Evolutionary conservation across 2,113 vertebrate species (phyloP).

Genomic region (Mungos mungo): DNA sequence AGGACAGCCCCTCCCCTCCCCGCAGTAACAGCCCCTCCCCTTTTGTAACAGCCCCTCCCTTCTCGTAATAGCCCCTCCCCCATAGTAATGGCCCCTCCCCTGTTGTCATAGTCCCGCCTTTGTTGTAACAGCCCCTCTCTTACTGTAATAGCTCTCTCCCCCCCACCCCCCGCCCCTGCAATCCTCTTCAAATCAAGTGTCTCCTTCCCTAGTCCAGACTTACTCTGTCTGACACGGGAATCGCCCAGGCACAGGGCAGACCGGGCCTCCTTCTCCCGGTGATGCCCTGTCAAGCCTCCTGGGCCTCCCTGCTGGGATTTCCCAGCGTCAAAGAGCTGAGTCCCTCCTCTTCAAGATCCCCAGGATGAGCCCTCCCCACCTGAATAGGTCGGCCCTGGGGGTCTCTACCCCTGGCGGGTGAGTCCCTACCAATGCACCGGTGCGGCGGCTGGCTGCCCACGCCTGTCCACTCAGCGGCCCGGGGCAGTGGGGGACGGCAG

Average conservation of each 20-base stretch:
- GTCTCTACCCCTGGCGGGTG: not conserved
- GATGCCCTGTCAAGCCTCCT: too few relatives aligned
- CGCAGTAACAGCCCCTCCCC: not conserved
- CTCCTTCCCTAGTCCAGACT: not conserved
- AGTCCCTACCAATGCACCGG: fast-evolving
- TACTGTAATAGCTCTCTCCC: too few relatives aligned
- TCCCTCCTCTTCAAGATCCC: not conserved
- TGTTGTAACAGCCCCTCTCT: not conserved
- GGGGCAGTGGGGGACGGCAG: fast-evolving
- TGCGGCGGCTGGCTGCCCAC: fast-evolving
- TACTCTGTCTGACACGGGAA: not conserved
- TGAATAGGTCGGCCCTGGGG: fast-evolving
- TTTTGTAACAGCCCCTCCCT: fast-evolving
- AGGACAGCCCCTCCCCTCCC: not conserved
- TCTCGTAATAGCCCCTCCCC: not conserved
- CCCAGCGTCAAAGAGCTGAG: not conserved
- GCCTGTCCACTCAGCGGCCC: not conserved
- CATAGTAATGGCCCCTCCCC: not conserved
- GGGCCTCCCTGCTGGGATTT: not conserved
- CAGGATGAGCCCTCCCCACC: not conserved
- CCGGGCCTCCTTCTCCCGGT: fast-evolving
- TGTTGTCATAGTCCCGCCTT: fast-evolving
- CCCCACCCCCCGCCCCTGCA: not conserved
- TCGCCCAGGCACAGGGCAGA: not conserved
- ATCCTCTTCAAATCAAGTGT: not conserved